phyloP scores from a whole-genome alignment of 2,797 vertebrate genomes.

The Apogon hyalosoma region DNA sequence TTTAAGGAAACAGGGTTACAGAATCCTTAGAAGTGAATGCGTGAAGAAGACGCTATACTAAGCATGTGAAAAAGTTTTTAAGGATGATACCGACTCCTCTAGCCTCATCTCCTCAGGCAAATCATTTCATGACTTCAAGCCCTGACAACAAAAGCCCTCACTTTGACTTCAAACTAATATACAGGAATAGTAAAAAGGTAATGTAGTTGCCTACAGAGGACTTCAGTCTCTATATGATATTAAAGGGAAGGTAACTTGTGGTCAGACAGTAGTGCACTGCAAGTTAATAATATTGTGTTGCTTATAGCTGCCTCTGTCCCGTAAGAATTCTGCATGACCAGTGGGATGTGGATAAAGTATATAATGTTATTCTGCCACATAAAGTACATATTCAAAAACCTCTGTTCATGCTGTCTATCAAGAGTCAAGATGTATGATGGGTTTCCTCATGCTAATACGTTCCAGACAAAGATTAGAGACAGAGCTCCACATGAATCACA shows the following conservation, averaged over 20 bases:
- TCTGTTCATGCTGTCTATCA: constrained; percentile 5
- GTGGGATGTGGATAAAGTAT: too few relatives aligned
- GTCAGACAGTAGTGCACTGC: neutral
- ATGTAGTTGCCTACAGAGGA: constrained; percentile 7
- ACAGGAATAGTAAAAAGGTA: constrained; percentile 19
- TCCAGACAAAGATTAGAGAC: constrained; percentile 61
- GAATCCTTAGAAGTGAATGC: neutral
- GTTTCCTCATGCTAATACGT: constrained; percentile 46
- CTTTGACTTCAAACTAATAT: neutral
- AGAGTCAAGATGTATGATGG: constrained; percentile 8
- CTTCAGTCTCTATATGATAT: constrained; percentile 12
- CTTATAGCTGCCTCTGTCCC: neutral
- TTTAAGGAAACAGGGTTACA: neutral
- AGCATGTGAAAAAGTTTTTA: constrained; percentile 5
- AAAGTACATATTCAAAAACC: constrained; percentile 8
- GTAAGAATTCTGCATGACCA: neutral
- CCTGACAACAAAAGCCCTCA: constrained; percentile 29
- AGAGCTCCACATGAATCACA: constrained; percentile 48
- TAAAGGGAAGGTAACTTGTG: neutral
- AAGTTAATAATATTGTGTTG: neutral
- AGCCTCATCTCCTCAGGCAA: constrained; percentile 20
- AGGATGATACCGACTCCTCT: neutral
- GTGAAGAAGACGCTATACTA: neutral
- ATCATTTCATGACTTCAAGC: constrained; percentile 29
- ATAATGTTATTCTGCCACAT: neutral